These are phyloP conservation scores for Misgurnus anguillicaudatus DNA, from an alignment of 2,113 vertebrate species.

Conservation along the genomic window DNA sequence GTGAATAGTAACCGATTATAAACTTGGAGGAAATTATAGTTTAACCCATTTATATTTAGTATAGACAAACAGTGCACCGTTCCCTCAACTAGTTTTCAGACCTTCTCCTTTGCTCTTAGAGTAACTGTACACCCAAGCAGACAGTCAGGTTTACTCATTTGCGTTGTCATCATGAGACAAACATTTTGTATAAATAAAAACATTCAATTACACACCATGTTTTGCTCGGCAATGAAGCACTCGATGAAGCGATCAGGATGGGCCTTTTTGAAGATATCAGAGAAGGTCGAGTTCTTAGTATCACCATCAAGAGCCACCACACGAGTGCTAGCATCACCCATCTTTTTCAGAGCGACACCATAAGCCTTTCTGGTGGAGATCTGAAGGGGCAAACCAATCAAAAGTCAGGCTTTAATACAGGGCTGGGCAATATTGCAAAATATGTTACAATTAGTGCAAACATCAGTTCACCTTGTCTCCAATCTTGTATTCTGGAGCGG, in stretches of 20 bases:
- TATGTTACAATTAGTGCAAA: too few relatives aligned
- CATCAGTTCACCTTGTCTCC: conserved; percentile 77
- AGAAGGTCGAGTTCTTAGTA: conserved; percentile 85
- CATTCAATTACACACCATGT: conserved; percentile 73
- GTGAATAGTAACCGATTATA: conserved; percentile 57
- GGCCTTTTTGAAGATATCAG: conserved; percentile 79
- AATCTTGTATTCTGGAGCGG: conserved; percentile 72
- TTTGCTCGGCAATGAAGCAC: conserved; percentile 86
- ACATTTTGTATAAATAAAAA: neutral
- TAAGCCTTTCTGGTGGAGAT: conserved; percentile 82
- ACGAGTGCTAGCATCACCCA: conserved; percentile 75
- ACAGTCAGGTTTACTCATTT: neutral
- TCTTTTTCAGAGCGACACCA: conserved; percentile 78
- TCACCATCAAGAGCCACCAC: conserved; percentile 84
- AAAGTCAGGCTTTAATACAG: too few relatives aligned
- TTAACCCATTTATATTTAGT: too few relatives aligned
- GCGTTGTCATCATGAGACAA: neutral
- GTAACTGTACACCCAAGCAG: neutral
- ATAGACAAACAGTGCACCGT: too few relatives aligned
- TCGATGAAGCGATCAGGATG: conserved; percentile 84
- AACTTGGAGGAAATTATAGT: conserved; percentile 48
- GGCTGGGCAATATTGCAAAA: too few relatives aligned
- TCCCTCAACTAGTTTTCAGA: too few relatives aligned
- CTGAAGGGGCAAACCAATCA: conserved; percentile 58
- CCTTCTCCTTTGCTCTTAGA: too few relatives aligned